Conservation (phyloP, 2,888 invertebrate genomes). For the Amphipyra berbera region DNA sequence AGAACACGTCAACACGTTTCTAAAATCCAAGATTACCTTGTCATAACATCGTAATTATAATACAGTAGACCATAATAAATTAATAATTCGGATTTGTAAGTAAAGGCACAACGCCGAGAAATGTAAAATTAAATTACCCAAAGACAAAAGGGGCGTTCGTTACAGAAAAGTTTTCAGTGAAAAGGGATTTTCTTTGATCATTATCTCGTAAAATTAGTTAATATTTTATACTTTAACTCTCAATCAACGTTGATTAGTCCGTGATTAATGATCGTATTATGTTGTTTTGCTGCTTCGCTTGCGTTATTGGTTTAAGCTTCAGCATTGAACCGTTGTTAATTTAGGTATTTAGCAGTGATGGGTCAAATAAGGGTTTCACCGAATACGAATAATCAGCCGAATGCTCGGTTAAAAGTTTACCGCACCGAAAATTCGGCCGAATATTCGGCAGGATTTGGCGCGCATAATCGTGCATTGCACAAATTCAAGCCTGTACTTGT, state of each 20-base stretch:
- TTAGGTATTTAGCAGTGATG: too few relatives aligned
- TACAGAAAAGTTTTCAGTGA: slow-evolving; percentile 24
- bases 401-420: too few relatives aligned
- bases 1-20: slow-evolving; percentile 17
- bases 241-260: slow-evolving; percentile 38
- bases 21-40: slow-evolving; percentile 16
- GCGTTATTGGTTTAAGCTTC: slow-evolving; percentile 21
- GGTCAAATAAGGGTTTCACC: too few relatives aligned
- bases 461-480: too few relatives aligned
- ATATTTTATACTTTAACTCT: slow-evolving; percentile 35
- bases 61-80: slow-evolving; percentile 17
- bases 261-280: slow-evolving; percentile 43
- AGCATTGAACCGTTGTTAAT: too few relatives aligned
- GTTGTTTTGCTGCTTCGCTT: slow-evolving; percentile 22
- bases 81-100: slow-evolving; percentile 21
- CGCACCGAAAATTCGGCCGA: too few relatives aligned
- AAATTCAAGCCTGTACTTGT: too few relatives aligned
- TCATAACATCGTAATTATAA: slow-evolving; percentile 33
- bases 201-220: slow-evolving; percentile 40
- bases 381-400: too few relatives aligned
- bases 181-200: slow-evolving; percentile 46
- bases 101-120: slow-evolving; percentile 32
- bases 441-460: too few relatives aligned
- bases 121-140: slow-evolving; percentile 35
- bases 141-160: slow-evolving; percentile 40